These are phyloP conservation scores for Enteromius afrohamiltoni DNA, from an alignment of 2,797 vertebrate species.

Conservation along the genomic window DNA sequence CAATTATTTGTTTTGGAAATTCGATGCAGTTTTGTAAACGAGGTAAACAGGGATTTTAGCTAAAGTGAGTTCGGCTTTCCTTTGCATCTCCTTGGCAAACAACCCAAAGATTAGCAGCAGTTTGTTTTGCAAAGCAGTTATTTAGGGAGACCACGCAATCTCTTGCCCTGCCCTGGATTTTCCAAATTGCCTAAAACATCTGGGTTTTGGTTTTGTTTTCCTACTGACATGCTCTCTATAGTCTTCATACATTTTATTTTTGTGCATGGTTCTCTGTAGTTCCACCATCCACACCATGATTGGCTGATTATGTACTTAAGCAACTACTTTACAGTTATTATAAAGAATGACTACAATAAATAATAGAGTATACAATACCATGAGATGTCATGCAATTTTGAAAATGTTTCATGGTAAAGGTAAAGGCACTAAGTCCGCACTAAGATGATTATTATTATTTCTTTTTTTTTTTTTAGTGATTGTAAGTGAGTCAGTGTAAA, in stretches of 20 bases:
- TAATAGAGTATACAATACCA: neutral
- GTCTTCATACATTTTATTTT: too few relatives aligned
- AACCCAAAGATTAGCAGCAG: too few relatives aligned
- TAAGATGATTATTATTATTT: too few relatives aligned
- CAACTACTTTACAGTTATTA: neutral
- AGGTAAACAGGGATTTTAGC: constrained; percentile 59
- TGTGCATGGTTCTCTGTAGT: neutral
- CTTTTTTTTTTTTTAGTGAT: neutral
- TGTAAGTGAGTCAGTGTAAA: neutral
- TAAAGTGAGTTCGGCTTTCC: neutral
- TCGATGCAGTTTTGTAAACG: constrained; percentile 50
- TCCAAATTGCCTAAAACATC: neutral
- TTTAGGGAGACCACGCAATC: neutral
- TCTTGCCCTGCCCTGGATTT: neutral
- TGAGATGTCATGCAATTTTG: neutral
- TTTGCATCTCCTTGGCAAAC: too few relatives aligned
- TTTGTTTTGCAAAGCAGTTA: neutral
- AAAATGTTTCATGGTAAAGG: neutral
- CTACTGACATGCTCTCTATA: too few relatives aligned
- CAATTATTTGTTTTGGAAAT: neutral
- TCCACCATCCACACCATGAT: neutral
- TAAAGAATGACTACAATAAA: neutral
- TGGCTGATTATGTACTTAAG: neutral
- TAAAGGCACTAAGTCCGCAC: too few relatives aligned
- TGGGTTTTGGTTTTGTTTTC: too few relatives aligned